A percentile compares a stretch with the other conserved stretches of the same genome.
These are phyloP conservation scores for Frankliniella fusca DNA, from an alignment of 2,888 invertebrate species.

Conservation along the genomic window DNA sequence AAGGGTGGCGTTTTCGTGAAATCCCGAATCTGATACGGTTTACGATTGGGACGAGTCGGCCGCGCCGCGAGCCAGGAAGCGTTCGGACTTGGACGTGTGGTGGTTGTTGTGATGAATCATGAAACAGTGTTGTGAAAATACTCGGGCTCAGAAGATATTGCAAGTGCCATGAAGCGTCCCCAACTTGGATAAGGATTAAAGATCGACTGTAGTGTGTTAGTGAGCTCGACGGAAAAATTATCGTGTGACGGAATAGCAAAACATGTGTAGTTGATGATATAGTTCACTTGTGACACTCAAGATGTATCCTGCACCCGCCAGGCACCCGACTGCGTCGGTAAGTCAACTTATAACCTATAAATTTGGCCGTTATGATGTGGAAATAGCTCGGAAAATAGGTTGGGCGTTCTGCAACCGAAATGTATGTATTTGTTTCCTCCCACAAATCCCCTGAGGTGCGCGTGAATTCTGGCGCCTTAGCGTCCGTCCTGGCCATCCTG, in stretches of 20 bases:
- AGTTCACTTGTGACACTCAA: conserved; percentile 39
- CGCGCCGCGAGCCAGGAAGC: conserved; percentile 33
- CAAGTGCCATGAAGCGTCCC: conserved; percentile 9
- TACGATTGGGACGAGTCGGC: background rate
- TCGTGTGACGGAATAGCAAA: background rate
- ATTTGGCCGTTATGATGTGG: conserved; percentile 27
- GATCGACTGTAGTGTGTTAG: background rate
- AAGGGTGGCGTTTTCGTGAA: conserved; percentile 20
- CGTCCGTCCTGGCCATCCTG: background rate
- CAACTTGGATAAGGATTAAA: background rate
- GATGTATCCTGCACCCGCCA: conserved; percentile 72
- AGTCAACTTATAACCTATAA: conserved; percentile 47
- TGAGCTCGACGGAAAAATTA: background rate
- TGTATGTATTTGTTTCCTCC: background rate
- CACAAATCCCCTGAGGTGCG: background rate
- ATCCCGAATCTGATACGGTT: conserved; percentile 23
- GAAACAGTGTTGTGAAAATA: conserved; percentile 25
- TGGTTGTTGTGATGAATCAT: conserved; percentile 13
- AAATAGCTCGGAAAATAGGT: background rate
- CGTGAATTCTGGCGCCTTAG: background rate
- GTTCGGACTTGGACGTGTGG: background rate
- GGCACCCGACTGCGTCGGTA: conserved; percentile 72
- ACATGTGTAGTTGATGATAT: conserved; percentile 15
- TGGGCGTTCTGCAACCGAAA: background rate
- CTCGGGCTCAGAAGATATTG: background rate